Percentiles rank a stretch among this genome's conserved stretches.
Conservation (phyloP, 2,113 vertebrate species). For the Oncorhynchus tshawytscha region DNA sequence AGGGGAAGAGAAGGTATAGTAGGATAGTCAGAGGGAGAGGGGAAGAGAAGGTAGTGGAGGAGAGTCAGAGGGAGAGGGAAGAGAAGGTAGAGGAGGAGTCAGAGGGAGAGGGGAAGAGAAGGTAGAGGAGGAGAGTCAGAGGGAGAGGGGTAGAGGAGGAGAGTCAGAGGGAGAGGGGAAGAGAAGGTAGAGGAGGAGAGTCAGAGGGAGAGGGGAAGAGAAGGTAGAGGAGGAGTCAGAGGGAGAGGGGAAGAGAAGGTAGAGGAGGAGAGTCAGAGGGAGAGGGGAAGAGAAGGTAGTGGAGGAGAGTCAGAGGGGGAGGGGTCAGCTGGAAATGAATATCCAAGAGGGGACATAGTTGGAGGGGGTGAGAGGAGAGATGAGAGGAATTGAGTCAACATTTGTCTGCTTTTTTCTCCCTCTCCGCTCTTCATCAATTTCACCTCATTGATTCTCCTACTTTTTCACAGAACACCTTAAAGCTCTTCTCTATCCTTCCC, state of each 20-base stretch:
- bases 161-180: conserved; percentile 6
- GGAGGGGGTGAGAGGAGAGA: conserved; percentile 51
- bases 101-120: not conserved
- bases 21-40: not conserved
- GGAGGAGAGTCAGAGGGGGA: not conserved
- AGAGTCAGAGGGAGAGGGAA: not conserved
- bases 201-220: conserved; percentile 2
- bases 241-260: too few species aligned
- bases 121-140: not conserved
- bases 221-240: not conserved
- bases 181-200: too few species aligned
- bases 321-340: conserved; percentile 45
- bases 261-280: too few species aligned
- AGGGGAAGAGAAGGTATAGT: not conserved
- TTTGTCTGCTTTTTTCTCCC: conserved; percentile 36
- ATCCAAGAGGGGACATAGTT: conserved; percentile 54
- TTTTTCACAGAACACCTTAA: conserved; percentile 49
- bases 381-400: conserved; percentile 62
- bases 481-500: conserved; percentile 32
- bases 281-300: too few species aligned
- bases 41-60: not conserved
- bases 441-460: conserved; percentile 59
- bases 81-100: too few species aligned
- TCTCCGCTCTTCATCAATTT: conserved; percentile 59
- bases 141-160: not conserved